Evolutionary conservation across 2,888 invertebrate genomes (phyloP), one percentile per base, ranked within the genome.

Genomic region (Hesperia comma): DNA sequence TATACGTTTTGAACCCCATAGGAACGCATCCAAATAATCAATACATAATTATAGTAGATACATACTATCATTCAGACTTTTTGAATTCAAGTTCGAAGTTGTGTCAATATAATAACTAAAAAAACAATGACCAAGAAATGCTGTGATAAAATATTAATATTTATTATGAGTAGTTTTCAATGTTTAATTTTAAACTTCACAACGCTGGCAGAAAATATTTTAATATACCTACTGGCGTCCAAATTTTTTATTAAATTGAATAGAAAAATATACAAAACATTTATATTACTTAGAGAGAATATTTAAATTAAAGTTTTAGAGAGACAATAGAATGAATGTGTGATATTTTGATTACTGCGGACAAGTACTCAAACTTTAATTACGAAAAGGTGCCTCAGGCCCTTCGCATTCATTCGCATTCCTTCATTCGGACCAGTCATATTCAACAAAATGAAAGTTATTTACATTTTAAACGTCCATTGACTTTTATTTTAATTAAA

Each of bases 271-370:
- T 8, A 19, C 1, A 49, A 43, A 46, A 46, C 17, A 17, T 46
- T 7, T 3, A 17, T 19, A 19, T 49, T 12, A 19, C 3, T 49
- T 19, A 49, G 6, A 49, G 19, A 17, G 10, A 49, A 49, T 49
- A 19, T 49, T 49, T 19, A 17, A 63, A 56, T 49, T 56, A 56
- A n/a, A 56, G 15, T 63, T 63, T 19, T 49, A 49, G 37, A 21
- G 56, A 49, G 49, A 26, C 37, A 56, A 40, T 40, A 32, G 14
- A 41, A 53, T 51, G 51, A 51, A 64, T 64, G 64, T 58, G 64
- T 64, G 57, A 26, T 14, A 64, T 64, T 64, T 64, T 64, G 64
- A 58, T 64, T 51, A 19, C 64, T 49, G 21, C 63, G 49, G 49
- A 49, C 49, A 49, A 49, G 33, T 21, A 37, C 56, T 49, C 37